phyloP scores from a whole-genome alignment of 2,113 vertebrate genomes.

The Neopipo cinnamomea region DNA sequence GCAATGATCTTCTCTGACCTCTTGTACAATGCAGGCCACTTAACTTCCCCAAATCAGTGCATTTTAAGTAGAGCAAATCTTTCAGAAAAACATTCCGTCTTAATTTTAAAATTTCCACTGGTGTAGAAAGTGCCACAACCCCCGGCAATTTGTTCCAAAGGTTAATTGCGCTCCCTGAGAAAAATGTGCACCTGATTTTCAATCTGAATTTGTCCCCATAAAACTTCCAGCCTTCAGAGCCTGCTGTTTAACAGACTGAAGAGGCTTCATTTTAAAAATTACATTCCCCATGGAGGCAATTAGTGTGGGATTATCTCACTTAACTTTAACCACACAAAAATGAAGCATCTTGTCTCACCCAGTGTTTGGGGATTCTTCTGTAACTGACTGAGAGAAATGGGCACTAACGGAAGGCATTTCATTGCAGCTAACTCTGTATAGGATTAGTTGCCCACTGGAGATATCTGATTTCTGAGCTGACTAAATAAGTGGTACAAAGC shows the following conservation, averaged over 20 bases:
- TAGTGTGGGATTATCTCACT: conserved; percentile 49
- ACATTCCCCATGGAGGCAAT: conserved; percentile 52
- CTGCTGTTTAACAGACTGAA: conserved; percentile 17
- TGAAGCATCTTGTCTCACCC: conserved; percentile 11
- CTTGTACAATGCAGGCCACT: not conserved
- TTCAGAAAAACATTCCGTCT: conserved; percentile 26
- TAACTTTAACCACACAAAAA: not conserved
- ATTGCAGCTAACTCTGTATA: not conserved
- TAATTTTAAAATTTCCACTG: conserved; percentile 43
- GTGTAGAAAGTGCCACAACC: conserved; percentile 34
- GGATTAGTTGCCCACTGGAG: not conserved
- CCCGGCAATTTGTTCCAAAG: conserved; percentile 38
- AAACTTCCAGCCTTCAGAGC: conserved; percentile 16
- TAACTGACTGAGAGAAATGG: not conserved
- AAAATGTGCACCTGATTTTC: conserved; percentile 35
- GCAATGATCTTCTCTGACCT: not conserved
- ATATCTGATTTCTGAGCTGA: not conserved
- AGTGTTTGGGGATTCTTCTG: not conserved
- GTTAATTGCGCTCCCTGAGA: not conserved
- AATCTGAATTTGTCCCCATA: conserved; percentile 25
- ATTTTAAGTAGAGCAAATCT: conserved; percentile 9
- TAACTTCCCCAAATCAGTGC: not conserved
- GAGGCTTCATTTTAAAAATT: conserved; percentile 32
- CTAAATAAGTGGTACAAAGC: not conserved
- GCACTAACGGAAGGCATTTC: not conserved